Conservation (phyloP, 2,888 invertebrate species). For the Tipula unca region DNA sequence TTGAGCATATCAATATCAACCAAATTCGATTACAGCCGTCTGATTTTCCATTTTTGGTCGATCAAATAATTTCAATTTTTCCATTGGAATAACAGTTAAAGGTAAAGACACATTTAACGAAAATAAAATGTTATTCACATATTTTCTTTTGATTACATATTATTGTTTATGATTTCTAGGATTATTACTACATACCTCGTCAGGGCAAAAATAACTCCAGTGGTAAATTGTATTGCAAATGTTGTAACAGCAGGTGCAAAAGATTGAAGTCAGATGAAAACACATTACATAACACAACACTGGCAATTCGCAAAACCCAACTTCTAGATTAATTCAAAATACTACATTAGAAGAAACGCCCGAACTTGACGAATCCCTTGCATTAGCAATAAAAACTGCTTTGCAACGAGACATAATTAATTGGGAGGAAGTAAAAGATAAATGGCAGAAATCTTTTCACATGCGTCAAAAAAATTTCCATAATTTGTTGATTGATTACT, state of each 20-base stretch:
- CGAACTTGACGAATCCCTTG: neutral
- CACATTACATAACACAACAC: neutral
- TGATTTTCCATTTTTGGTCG: neutral
- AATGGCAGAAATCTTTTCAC: neutral
- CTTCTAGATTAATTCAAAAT: neutral
- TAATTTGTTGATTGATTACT: neutral
- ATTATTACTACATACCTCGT: slow-evolving; percentile 1
- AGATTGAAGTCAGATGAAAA: neutral
- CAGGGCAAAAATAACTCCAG: slow-evolving; percentile 19
- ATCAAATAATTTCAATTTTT: neutral
- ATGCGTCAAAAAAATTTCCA: neutral
- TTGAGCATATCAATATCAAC: neutral
- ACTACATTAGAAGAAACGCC: neutral
- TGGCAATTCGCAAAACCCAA: neutral
- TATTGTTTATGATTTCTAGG: neutral
- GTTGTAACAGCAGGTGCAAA: neutral
- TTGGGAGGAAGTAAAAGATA: too few species aligned
- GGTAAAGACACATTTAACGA: neutral
- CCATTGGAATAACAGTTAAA: neutral
- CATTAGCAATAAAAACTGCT: neutral
- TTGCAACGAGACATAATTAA: neutral
- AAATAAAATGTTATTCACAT: neutral
- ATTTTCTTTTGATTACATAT: neutral
- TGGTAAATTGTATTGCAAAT: slow-evolving; percentile 14
- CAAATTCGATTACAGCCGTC: neutral